Conservation (phyloP, 2,888 invertebrate genomes). For the Tetheella fluctuosa region DNA sequence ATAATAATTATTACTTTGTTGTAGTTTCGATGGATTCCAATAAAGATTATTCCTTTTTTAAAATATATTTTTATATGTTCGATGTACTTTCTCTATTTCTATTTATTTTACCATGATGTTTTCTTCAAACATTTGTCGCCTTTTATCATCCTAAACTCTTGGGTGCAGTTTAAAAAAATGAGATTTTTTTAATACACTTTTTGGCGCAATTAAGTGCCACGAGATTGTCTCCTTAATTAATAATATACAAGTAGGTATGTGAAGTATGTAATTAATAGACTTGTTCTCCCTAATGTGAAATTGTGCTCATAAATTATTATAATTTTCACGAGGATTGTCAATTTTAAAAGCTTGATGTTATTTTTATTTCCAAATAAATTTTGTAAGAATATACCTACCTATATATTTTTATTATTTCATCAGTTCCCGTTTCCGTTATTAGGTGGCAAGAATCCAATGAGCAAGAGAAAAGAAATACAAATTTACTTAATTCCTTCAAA, state of each 20-base stretch:
- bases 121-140: slow-evolving; percentile 1
- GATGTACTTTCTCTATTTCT: slow-evolving; percentile 53
- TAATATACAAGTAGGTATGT: slow-evolving; percentile 48
- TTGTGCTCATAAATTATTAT: slow-evolving; percentile 79
- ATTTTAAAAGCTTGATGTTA: slow-evolving; percentile 82
- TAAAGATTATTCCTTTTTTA: slow-evolving; percentile 51
- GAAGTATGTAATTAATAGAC: slow-evolving; percentile 51
- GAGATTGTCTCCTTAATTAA: slow-evolving; percentile 55
- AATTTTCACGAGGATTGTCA: slow-evolving; percentile 76
- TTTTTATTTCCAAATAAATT: slow-evolving; percentile 81
- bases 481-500: not conserved
- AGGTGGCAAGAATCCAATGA: not conserved
- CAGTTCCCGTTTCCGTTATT: slow-evolving; percentile 27
- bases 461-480: not conserved
- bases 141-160: slow-evolving; percentile 25
- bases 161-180: slow-evolving; percentile 30
- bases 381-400: slow-evolving; percentile 57
- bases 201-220: slow-evolving; percentile 33
- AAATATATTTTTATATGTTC: slow-evolving; percentile 61
- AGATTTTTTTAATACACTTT: slow-evolving; percentile 27
- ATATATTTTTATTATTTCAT: slow-evolving; percentile 14
- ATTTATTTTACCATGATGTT: slow-evolving; percentile 31
- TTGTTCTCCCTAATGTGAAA: slow-evolving; percentile 74
- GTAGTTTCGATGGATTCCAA: slow-evolving; percentile 53
- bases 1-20: slow-evolving; percentile 43